Base-by-base conservation (phyloP, 1,140 invertebrate species). In the Reticulitermes speratus region DNA sequence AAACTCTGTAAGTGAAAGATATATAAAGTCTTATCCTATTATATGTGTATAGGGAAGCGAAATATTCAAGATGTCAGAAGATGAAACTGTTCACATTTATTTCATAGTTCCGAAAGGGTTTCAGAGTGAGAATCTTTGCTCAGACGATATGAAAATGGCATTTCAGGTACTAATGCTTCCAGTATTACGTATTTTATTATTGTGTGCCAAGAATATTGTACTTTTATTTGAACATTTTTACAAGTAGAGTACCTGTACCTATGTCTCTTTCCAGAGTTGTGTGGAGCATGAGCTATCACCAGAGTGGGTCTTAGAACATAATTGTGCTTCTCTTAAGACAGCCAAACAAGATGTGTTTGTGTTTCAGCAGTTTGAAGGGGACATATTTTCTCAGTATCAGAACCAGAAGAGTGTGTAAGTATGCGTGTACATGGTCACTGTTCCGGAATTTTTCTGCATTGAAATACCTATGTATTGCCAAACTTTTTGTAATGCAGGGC, bases 271-370 rank as follows among this genome's bases (percentile, higher is more conserved):
- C 69, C 86, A 94, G 93, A 92, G 91, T 89, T 92, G 93, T 83
- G 89, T 90, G 45, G 90, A 92, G 87, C 90, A 92, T 87, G 90
- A 91, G 25, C 90, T 93, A 23, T 88, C 90, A 82, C 91, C 92
- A 59, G 69, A 88, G 52, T 95, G 94, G 94, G 89, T 93, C 9
- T 89, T 87, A 32, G 91, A 92, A 88, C 88, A 90, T 44, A 88
- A 92, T 7, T 93, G 93, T 85, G 86, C 90, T 19, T 88, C 89
- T 48, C 87, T 92, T 16, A 90, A 93, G 12, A 91, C 95, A 23
- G 92, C 91, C 82, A 96, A 96, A 88, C 94, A 92, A 88, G 95
- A 96, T 92, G 94, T 96, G 9, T 95, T 96, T 89, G 92, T 97
- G 0, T 92, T 96, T 88, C 93, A 96, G 88, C 91, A 93, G 44